Percentiles rank a stretch among this genome's conserved stretches.
Conservation (phyloP, 1,140 invertebrate genomes). For the Acromyrmex heyeri region DNA sequence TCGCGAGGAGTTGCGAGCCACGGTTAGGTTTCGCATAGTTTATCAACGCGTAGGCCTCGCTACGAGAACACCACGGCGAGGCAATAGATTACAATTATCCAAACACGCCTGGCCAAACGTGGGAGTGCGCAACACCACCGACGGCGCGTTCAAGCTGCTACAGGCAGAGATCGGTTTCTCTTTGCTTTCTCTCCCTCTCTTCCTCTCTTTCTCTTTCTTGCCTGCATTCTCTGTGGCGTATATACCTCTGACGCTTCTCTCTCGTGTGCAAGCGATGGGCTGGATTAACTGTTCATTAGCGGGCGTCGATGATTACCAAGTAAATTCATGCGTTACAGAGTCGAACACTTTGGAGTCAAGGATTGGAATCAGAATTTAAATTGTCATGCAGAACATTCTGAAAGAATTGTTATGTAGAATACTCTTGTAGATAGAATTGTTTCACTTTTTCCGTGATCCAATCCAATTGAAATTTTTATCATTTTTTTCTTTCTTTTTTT, state of each 20-base stretch:
- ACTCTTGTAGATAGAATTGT: neutral
- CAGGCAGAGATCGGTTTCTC: conserved; percentile 63
- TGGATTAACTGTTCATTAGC: conserved; percentile 60
- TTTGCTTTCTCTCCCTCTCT: conserved; percentile 9
- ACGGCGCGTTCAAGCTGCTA: conserved; percentile 55
- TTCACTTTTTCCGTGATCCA: neutral
- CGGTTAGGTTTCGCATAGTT: conserved; percentile 74
- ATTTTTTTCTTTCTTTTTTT: neutral
- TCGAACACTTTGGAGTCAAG: neutral
- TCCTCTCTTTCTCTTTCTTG: neutral
- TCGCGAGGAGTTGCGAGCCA: conserved; percentile 46
- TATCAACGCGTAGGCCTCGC: conserved; percentile 77
- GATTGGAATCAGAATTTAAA: neutral
- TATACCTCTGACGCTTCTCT: conserved; percentile 1
- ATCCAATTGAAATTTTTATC: neutral
- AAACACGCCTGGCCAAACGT: conserved; percentile 78
- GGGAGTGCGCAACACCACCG: conserved; percentile 70
- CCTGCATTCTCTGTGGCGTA: neutral
- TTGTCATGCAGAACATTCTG: neutral
- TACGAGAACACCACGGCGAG: conserved; percentile 71
- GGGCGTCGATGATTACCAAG: conserved; percentile 38
- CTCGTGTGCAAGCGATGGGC: conserved; percentile 25
- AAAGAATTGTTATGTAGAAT: neutral
- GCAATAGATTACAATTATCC: conserved; percentile 83
- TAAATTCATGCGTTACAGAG: neutral